Evolutionary conservation across 2,113 vertebrate species (phyloP).

Genomic region (Patagioenas fasciata): DNA sequence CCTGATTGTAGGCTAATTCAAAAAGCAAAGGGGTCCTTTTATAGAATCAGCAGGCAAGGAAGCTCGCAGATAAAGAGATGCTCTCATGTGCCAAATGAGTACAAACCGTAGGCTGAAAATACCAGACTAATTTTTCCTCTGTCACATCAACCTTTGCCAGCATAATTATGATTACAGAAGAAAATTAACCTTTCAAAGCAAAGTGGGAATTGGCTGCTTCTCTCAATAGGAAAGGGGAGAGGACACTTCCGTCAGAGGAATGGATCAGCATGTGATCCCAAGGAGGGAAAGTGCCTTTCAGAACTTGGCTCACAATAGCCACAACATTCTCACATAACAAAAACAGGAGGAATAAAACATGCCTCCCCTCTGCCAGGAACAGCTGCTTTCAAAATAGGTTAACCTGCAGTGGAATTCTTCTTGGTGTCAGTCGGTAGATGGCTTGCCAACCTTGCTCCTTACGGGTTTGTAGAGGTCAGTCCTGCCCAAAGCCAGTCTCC

Average conservation of each 20-base stretch:
- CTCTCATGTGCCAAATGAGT: constrained; percentile 60
- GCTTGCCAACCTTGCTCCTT: not conserved
- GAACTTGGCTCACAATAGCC: not conserved
- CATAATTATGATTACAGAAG: constrained; percentile 61
- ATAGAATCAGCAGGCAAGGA: constrained; percentile 69
- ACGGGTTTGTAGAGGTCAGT: not conserved
- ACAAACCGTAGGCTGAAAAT: constrained; percentile 57
- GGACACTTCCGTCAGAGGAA: not conserved
- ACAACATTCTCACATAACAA: not conserved
- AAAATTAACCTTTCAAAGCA: constrained; percentile 63
- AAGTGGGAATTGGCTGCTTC: not conserved
- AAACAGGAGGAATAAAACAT: not conserved
- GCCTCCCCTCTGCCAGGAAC: not conserved
- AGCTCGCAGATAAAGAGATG: constrained; percentile 57
- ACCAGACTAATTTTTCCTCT: constrained; percentile 65
- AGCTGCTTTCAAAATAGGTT: not conserved
- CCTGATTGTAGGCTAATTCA: constrained; percentile 69
- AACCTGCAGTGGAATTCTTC: not conserved
- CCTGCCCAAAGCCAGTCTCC: not conserved
- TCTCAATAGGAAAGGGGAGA: not conserved
- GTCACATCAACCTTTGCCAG: constrained; percentile 60
- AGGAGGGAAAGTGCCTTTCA: not conserved
- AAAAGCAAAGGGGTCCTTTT: constrained; percentile 62
- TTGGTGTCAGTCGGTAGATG: not conserved
- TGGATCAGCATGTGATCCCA: not conserved